These are phyloP conservation scores for Orgyia antiqua DNA, from an alignment of 2,888 invertebrate genomes.

Conservation along the genomic window DNA sequence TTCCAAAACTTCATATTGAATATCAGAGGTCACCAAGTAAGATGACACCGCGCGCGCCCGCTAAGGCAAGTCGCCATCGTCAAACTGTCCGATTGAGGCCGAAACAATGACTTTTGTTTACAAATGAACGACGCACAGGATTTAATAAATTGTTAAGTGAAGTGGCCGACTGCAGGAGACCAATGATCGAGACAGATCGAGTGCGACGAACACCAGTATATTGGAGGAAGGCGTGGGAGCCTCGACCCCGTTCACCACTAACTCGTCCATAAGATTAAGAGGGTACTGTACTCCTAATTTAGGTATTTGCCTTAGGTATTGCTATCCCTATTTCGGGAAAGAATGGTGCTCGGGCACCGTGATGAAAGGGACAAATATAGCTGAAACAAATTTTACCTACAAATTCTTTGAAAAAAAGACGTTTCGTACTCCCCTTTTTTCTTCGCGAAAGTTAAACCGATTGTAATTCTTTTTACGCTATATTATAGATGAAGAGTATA, in stretches of 20 bases:
- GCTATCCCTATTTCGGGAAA: too few relatives aligned
- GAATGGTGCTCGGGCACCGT: too few relatives aligned
- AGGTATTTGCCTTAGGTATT: too few relatives aligned
- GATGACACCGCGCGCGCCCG: slow-evolving; percentile 51
- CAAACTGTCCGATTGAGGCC: slow-evolving; percentile 60
- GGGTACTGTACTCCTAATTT: too few relatives aligned
- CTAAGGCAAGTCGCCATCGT: slow-evolving; percentile 57
- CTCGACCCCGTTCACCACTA: slow-evolving; percentile 38
- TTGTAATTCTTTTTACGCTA: too few relatives aligned
- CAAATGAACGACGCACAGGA: slow-evolving; percentile 60
- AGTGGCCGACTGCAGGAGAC: slow-evolving; percentile 46
- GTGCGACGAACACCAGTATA: slow-evolving; percentile 39
- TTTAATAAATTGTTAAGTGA: slow-evolving; percentile 64
- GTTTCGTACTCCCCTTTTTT: too few relatives aligned
- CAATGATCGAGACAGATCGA: slow-evolving; percentile 55
- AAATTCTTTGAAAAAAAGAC: too few relatives aligned
- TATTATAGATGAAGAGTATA: too few relatives aligned
- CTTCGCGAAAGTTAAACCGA: too few relatives aligned
- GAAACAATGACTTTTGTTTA: slow-evolving; percentile 77
- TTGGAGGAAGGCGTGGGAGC: slow-evolving; percentile 66
- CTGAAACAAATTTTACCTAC: too few relatives aligned
- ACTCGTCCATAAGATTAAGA: slow-evolving; percentile 20
- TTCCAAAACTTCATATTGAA: slow-evolving; percentile 69
- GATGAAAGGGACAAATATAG: too few relatives aligned
- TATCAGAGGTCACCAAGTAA: slow-evolving; percentile 32